Conservation (phyloP, 2,113 vertebrate genomes). For the Vulpes lagopus region DNA sequence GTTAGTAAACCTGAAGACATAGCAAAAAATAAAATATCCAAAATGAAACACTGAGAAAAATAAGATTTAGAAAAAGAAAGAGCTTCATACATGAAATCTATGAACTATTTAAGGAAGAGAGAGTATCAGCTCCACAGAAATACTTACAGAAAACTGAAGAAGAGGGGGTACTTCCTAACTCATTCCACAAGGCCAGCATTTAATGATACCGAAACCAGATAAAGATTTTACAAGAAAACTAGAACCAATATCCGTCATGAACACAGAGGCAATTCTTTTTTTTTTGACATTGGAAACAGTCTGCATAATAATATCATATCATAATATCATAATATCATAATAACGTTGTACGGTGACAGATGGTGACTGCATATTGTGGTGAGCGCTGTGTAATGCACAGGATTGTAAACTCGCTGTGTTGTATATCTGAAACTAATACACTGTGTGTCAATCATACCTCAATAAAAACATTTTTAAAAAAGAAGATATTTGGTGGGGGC, state of each 20-base stretch:
- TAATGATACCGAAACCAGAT: background rate
- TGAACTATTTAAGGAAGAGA: background rate
- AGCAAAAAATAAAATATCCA: background rate
- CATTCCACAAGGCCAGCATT: background rate
- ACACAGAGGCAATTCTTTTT: background rate
- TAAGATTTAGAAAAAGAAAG: background rate
- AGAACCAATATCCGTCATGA: background rate
- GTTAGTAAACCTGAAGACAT: background rate
- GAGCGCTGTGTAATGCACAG: background rate
- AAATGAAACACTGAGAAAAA: background rate
- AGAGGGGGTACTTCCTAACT: background rate
- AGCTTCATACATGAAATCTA: background rate
- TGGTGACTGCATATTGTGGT: fast-evolving
- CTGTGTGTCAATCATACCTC: background rate
- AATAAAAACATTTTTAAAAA: background rate
- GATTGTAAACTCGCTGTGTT: background rate
- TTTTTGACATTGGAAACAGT: no score
- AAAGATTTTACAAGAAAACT: background rate
- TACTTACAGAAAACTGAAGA: background rate
- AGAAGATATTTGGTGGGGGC: no score
- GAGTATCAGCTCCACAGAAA: background rate
- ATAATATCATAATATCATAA: background rate
- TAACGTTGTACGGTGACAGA: fast-evolving
- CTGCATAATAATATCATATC: background rate
- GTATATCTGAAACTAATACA: background rate